A percentile compares a stretch with the other conserved stretches of the same genome.
Evolutionary conservation across 2,113 vertebrate species (phyloP).

Genomic region (human): GRCh38 chr4:26386501-26387000

Average conservation of each 20-base stretch:
- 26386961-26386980: neutral
- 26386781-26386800: neutral
- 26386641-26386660: neutral
- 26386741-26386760: constrained; percentile 35
- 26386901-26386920: neutral
- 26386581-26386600: constrained; percentile 20
- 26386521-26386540: neutral
- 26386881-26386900: neutral
- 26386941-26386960: neutral
- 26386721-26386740: constrained; percentile 39
- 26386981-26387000: neutral
- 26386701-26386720: neutral
- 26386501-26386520: neutral
- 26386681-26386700: neutral
- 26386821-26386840: neutral
- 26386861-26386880: neutral
- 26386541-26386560: neutral
- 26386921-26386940: neutral
- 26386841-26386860: constrained; percentile 20
- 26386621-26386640: neutral
- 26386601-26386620: neutral
- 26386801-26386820: constrained; percentile 43
- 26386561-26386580: neutral
- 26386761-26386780: neutral
- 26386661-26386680: neutral